These are phyloP conservation scores for Paralichthys olivaceus DNA, from an alignment of 2,113 vertebrate genomes.

Conservation along the genomic window DNA sequence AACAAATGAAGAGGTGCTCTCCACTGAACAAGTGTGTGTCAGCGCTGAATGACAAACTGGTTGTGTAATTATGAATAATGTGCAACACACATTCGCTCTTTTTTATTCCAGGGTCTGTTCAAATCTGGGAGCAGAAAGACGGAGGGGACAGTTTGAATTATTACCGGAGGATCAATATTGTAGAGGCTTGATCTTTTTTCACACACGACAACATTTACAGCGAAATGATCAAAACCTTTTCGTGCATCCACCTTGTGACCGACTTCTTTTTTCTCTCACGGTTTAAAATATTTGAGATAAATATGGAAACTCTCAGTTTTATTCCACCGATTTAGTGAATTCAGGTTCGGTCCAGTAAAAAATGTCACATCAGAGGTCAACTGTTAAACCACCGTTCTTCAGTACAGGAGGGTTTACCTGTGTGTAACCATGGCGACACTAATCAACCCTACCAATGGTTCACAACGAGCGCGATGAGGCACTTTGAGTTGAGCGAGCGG, in stretches of 20 bases:
- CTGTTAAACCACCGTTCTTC: too few relatives aligned
- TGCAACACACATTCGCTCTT: not conserved
- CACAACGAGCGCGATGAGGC: too few relatives aligned
- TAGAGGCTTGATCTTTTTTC: constrained; percentile 1
- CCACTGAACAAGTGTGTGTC: constrained; percentile 33
- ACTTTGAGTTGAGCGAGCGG: not conserved
- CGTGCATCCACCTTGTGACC: too few relatives aligned
- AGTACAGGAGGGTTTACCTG: too few relatives aligned
- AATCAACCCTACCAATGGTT: too few relatives aligned
- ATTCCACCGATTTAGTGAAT: too few relatives aligned
- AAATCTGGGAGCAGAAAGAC: not conserved
- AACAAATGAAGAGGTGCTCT: constrained; percentile 62
- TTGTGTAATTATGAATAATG: constrained; percentile 60
- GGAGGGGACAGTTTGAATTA: not conserved
- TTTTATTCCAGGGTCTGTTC: not conserved
- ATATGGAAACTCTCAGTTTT: too few relatives aligned
- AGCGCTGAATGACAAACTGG: constrained; percentile 46
- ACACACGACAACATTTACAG: constrained; percentile 4
- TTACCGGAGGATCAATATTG: not conserved
- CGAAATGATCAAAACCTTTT: not conserved
- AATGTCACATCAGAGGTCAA: too few relatives aligned
- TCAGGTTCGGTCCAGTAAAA: too few relatives aligned
- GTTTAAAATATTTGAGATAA: too few relatives aligned
- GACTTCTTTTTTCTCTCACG: too few relatives aligned
- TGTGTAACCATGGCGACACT: too few relatives aligned